Base-by-base conservation (phyloP, 2,113 vertebrate species). In the Cacatua alba region DNA sequence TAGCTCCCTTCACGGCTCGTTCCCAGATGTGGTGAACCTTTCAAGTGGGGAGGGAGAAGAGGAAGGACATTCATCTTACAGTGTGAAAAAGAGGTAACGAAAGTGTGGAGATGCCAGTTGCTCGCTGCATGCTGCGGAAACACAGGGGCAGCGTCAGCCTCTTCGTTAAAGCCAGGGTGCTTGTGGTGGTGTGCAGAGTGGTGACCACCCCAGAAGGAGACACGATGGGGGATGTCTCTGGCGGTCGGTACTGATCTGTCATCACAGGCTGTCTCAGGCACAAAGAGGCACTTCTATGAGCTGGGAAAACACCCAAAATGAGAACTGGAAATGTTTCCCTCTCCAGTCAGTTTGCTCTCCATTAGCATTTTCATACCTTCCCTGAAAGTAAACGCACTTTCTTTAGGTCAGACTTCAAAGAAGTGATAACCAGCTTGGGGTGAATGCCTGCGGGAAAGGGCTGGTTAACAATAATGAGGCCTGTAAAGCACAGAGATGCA, bases 321-420 rank as follows among this genome's bases (percentile, higher is more conserved):
- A 91, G 92, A 90, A 92, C 62, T 86, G 44, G 80, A 91, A 91
- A 80, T 31, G 57, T 68, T 92, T 94, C 87, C 71, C 23, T 93
- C 39, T 90, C 19, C 6, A 37, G 55, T 65, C 90, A 82, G 52
- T 88, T 96, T 82, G 82, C 55, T 88, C 3, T 0, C 70, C 89
- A 70, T 88, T 77, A 91, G 70, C 7, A 11, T 85, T 96, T 95
- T 88, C 78, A 82, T 87, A 70, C 68, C 49, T 89, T 91, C 62
- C 62, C 62, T 62, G 26, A 68, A 65, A 95, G 63, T 48, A 83
- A 90, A 87, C 1, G 9, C 23, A 53, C 62, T 77, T 91, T 71
- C 67, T 81, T 82, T 57, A 68, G 44, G 21, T 31, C 74, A 82
- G 51, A 57, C 44, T 90, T 88, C 65, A 81, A 95, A 64, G 89